Percentiles rank a stretch among this genome's conserved stretches.
Evolutionary conservation across 2,797 vertebrate genomes (phyloP).

Genomic region (Buceros bicornis): DNA sequence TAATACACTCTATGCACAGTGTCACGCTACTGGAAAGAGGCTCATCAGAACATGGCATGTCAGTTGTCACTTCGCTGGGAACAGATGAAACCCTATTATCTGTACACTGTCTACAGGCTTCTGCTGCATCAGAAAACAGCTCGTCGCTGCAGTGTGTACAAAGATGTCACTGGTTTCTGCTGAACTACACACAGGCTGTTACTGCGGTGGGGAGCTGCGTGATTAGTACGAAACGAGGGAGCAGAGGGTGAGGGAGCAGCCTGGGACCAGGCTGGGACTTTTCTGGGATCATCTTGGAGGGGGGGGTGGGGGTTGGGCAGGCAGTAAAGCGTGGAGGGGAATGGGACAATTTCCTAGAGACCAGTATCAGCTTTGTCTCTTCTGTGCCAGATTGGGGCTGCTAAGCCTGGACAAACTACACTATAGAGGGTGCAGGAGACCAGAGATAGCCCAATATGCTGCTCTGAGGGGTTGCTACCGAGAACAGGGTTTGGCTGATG

Average conservation of each 20-base stretch:
- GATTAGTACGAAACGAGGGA: not conserved
- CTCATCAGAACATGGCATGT: constrained; percentile 52
- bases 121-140: constrained; percentile 54
- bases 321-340: not conserved
- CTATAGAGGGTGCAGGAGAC: not conserved
- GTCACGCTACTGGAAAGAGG: constrained; percentile 45
- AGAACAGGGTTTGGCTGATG: not conserved
- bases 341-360: not conserved
- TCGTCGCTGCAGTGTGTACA: not conserved
- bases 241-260: not conserved
- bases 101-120: constrained; percentile 31
- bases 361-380: not conserved
- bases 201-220: not conserved
- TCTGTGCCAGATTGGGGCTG: not conserved
- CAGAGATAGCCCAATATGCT: rapidly evolving
- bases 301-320: rapidly evolving
- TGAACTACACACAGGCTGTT: not conserved
- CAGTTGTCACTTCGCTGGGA: constrained; percentile 65
- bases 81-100: constrained; percentile 70
- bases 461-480: not conserved
- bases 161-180: constrained; percentile 25
- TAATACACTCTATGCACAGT: constrained; percentile 27
- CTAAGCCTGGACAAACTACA: not conserved
- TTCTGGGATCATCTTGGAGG: not conserved
- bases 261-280: not conserved